These are phyloP conservation scores for Tichodroma muraria DNA, from an alignment of 2,113 vertebrate species.

Conservation along the genomic window DNA sequence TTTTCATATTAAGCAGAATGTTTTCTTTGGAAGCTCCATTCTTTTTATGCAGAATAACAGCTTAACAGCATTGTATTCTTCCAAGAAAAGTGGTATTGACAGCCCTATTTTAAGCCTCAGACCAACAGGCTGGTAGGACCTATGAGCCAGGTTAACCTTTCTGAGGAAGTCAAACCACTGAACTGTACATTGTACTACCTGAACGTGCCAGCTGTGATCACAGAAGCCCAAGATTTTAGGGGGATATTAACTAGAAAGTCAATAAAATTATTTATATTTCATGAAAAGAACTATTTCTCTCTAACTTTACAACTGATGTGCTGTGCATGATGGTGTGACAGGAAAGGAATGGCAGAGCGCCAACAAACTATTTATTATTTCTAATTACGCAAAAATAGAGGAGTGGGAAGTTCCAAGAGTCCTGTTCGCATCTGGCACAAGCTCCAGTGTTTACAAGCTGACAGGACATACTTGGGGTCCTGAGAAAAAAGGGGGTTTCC, in stretches of 20 bases:
- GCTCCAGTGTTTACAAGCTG: not conserved
- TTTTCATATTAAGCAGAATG: not conserved
- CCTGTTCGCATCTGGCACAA: not conserved
- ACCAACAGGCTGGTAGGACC: not conserved
- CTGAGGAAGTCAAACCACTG: not conserved
- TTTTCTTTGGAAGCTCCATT: not conserved
- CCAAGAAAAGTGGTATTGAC: constrained; percentile 31
- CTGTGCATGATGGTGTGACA: not conserved
- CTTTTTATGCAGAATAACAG: constrained; percentile 20
- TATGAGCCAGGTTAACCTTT: not conserved
- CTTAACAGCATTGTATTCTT: constrained; percentile 3
- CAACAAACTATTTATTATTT: not conserved
- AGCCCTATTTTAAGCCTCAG: constrained; percentile 52
- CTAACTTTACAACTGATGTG: not conserved
- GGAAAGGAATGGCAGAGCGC: not conserved
- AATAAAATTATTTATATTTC: not conserved
- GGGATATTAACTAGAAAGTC: not conserved
- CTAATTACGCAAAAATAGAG: not conserved
- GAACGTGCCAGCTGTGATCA: not conserved
- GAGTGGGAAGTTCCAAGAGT: not conserved
- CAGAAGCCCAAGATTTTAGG: not conserved
- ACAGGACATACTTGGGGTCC: not conserved
- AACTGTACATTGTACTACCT: not conserved
- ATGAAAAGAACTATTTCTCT: not conserved
- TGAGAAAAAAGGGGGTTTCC: not conserved